Evolutionary conservation across 2,113 vertebrate species (phyloP).

Genomic region (Heteronetta atricapilla): DNA sequence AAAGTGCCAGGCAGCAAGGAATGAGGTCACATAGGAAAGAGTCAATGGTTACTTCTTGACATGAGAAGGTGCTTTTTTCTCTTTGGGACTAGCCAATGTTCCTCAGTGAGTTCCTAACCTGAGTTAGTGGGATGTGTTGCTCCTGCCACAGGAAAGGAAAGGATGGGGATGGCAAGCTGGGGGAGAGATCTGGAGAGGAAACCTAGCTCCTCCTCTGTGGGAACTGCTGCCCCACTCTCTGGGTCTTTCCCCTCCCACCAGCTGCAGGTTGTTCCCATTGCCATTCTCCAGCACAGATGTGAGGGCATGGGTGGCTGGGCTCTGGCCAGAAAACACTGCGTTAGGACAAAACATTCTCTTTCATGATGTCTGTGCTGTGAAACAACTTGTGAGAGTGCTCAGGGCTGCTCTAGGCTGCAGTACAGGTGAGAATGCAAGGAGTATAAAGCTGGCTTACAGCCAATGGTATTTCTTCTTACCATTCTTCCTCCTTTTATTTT

Average conservation of each 20-base stretch:
- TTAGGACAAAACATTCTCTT: background rate
- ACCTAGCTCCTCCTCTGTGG: too few relatives aligned
- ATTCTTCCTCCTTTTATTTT: slow-evolving; percentile 28
- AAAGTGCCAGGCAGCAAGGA: background rate
- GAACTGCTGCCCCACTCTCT: accelerated
- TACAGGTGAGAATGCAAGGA: slow-evolving; percentile 5
- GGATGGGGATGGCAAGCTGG: background rate
- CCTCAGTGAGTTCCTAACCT: accelerated
- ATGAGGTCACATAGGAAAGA: background rate
- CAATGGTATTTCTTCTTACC: background rate
- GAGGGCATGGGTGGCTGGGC: background rate
- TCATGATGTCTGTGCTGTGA: background rate
- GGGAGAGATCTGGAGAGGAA: background rate
- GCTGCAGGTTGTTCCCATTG: background rate
- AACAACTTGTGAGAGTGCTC: background rate
- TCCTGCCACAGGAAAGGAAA: background rate
- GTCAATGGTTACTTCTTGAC: background rate
- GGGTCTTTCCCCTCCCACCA: too few relatives aligned
- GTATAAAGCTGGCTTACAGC: background rate
- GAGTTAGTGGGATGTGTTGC: background rate
- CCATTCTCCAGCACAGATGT: accelerated
- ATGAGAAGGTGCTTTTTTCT: background rate
- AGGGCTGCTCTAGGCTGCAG: background rate
- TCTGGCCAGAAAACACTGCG: background rate
- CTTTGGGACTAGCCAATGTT: accelerated